Percentiles rank a stretch among this genome's conserved stretches.
Conservation (phyloP, 2,797 vertebrate genomes). For the Myotis vivesi region DNA sequence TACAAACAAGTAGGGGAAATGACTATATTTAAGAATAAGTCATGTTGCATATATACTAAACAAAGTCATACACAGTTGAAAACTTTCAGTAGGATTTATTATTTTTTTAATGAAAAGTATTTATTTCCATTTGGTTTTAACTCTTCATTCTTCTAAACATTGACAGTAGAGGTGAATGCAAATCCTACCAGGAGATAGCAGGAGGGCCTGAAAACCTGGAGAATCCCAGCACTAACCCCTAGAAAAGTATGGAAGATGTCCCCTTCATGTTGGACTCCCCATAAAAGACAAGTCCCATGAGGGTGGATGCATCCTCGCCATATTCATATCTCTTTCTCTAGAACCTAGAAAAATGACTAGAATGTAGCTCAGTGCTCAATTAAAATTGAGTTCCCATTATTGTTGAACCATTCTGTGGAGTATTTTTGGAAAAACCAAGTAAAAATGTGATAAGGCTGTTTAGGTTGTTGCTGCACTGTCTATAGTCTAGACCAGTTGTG, state of each 20-base stretch:
- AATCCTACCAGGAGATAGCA: neutral
- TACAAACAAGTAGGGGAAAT: neutral
- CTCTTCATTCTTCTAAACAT: neutral
- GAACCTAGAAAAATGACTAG: neutral
- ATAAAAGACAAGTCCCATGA: neutral
- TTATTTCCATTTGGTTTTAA: neutral
- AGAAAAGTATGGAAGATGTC: neutral
- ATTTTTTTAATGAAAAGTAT: conserved; percentile 10
- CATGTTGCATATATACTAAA: neutral
- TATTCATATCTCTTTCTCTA: neutral
- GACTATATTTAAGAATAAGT: neutral
- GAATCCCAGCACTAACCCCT: neutral
- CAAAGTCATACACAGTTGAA: conserved; percentile 14
- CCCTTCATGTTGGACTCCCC: neutral
- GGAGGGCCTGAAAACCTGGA: neutral
- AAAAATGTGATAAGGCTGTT: neutral
- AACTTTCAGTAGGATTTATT: neutral
- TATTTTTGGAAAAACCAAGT: neutral
- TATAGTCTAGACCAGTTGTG: neutral
- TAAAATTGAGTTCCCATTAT: neutral
- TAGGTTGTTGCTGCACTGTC: neutral
- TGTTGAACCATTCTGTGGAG: neutral
- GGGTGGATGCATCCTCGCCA: neutral
- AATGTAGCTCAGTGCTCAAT: neutral
- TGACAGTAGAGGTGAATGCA: neutral